Conservation (phyloP, 2,888 invertebrate species). For the Malachius bipustulatus region DNA sequence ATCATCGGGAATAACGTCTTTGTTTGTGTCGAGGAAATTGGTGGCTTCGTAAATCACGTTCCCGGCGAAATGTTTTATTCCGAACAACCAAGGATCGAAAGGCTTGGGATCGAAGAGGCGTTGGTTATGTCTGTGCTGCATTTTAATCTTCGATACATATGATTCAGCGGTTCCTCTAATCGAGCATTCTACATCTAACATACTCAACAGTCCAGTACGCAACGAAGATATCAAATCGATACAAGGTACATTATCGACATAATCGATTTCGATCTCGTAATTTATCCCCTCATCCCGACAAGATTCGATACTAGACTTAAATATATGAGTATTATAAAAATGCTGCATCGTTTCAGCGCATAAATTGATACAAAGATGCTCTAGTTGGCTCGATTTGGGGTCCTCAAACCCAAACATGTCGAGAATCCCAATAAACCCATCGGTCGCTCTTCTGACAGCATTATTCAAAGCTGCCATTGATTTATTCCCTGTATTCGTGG, state of each 20-base stretch:
- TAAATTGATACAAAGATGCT: slow-evolving; percentile 88
- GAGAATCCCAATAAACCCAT: slow-evolving; percentile 89
- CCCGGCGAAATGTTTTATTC: slow-evolving; percentile 83
- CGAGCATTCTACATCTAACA: slow-evolving; percentile 86
- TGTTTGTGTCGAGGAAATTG: slow-evolving; percentile 83
- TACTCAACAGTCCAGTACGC: slow-evolving; percentile 80
- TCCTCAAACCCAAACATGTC: slow-evolving; percentile 97
- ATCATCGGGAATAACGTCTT: slow-evolving; percentile 85
- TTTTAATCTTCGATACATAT: slow-evolving; percentile 67
- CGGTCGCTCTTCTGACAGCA: slow-evolving; percentile 84
- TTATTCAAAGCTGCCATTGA: slow-evolving; percentile 88
- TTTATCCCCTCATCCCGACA: slow-evolving; percentile 87
- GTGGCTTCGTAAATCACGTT: slow-evolving; percentile 79
- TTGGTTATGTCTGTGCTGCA: slow-evolving; percentile 71
- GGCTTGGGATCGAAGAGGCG: slow-evolving; percentile 70
- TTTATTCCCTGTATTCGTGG: slow-evolving; percentile 66
- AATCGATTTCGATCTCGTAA: slow-evolving; percentile 82
- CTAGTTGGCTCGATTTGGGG: slow-evolving; percentile 77
- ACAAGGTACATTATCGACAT: slow-evolving; percentile 91
- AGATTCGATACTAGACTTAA: slow-evolving; percentile 87
- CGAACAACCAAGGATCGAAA: slow-evolving; percentile 69
- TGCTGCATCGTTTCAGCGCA: slow-evolving; percentile 97
- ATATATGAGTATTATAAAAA: slow-evolving; percentile 94
- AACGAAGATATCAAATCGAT: slow-evolving; percentile 90
- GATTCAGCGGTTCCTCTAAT: slow-evolving; percentile 69